Conservation (phyloP, 2,113 vertebrate species). For the Philantomba maxwellii region DNA sequence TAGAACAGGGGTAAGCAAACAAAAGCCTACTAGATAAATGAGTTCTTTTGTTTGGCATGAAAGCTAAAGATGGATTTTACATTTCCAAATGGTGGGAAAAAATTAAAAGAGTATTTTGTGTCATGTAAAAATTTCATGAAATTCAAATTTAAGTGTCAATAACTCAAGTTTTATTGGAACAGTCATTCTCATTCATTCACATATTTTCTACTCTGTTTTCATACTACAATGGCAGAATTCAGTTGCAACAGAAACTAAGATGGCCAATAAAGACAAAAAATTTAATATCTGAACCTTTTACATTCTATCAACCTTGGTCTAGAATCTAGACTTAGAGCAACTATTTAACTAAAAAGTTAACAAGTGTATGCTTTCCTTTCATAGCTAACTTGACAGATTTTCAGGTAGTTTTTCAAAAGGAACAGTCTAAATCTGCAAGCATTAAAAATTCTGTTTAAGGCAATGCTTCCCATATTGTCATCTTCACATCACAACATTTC, state of each 20-base stretch:
- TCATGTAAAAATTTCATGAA: neutral
- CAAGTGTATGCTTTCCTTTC: neutral
- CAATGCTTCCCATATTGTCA: neutral
- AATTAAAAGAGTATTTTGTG: neutral
- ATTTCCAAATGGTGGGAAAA: neutral
- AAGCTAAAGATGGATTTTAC: neutral
- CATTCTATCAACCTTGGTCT: neutral
- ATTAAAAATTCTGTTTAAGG: neutral
- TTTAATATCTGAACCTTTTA: neutral
- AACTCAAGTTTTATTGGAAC: neutral
- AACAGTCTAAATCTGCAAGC: neutral
- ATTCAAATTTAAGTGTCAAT: neutral
- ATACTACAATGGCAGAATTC: neutral
- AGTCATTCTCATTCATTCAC: neutral
- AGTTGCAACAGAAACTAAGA: neutral
- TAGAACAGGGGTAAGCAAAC: neutral
- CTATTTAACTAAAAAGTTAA: neutral
- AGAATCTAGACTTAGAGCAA: neutral
- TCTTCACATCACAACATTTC: neutral
- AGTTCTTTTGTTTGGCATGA: neutral
- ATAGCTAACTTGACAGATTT: neutral
- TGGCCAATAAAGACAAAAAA: neutral
- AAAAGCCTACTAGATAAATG: neutral
- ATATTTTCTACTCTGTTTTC: neutral
- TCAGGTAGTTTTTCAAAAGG: neutral